Percentiles rank a stretch among this genome's conserved stretches.
Conservation (phyloP, 2,888 invertebrate species). For the Smittia sp. region DNA sequence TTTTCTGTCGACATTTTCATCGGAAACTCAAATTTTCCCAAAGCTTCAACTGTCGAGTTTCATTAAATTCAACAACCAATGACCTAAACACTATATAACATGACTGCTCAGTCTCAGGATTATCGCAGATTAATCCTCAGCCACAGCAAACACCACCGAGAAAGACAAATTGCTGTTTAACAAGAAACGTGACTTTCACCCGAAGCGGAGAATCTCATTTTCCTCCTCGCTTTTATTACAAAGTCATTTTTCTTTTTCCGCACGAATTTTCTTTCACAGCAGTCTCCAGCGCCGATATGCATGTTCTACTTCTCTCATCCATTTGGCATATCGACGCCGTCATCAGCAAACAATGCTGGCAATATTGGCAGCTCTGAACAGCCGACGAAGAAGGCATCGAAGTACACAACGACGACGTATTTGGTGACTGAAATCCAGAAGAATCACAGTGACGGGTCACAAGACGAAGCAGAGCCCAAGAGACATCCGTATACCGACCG, state of each 20-base stretch:
- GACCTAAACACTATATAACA: no score
- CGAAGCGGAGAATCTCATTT: not conserved
- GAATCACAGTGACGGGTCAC: slow-evolving; percentile 29
- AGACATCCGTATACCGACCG: slow-evolving; percentile 17
- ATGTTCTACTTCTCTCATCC: slow-evolving; percentile 60
- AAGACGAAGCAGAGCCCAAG: slow-evolving; percentile 22
- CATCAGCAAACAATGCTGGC: slow-evolving; percentile 47
- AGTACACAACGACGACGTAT: slow-evolving; percentile 39
- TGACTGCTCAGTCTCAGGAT: not conserved
- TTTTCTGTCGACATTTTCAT: no score
- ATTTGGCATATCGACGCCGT: slow-evolving; percentile 58
- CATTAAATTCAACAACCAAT: no score
- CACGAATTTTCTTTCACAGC: not conserved
- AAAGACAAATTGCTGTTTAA: not conserved
- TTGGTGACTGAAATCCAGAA: slow-evolving; percentile 40
- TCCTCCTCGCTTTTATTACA: not conserved
- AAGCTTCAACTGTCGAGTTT: no score
- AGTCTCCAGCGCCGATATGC: slow-evolving; percentile 54
- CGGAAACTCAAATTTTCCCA: no score
- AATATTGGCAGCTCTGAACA: not conserved
- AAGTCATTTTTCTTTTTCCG: not conserved
- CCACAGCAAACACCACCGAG: not conserved
- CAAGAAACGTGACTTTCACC: slow-evolving; percentile 38
- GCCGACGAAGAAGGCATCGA: slow-evolving; percentile 23
- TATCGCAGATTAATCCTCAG: not conserved